These are phyloP conservation scores for Tetropium fuscum DNA, from an alignment of 2,888 invertebrate genomes.

Conservation along the genomic window DNA sequence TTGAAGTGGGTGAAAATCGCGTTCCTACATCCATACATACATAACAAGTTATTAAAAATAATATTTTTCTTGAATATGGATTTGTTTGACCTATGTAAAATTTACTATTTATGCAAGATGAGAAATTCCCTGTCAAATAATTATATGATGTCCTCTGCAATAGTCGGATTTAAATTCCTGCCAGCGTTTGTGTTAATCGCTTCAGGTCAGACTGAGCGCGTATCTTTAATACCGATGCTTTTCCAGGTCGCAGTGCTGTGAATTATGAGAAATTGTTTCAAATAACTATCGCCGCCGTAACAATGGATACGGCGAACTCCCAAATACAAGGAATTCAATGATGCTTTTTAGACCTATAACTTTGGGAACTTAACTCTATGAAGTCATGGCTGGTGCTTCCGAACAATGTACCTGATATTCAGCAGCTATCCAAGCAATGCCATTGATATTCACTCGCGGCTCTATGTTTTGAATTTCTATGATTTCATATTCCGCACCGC, in stretches of 20 bases:
- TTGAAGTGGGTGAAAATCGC: too few species aligned
- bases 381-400: constrained; percentile 41
- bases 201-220: constrained; percentile 3
- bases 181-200: too few species aligned
- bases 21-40: too few species aligned
- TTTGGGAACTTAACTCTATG: constrained; percentile 34
- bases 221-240: constrained; percentile 21
- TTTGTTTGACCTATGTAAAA: too few species aligned
- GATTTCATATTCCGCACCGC: constrained; percentile 9
- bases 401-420: constrained; percentile 41
- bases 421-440: constrained; percentile 41
- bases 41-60: too few species aligned
- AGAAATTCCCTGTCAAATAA: too few species aligned
- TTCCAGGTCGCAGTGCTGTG: constrained; percentile 32
- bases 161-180: too few species aligned
- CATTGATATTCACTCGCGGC: constrained; percentile 37
- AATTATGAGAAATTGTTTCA: constrained; percentile 45
- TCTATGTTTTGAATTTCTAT: constrained; percentile 33
- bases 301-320: constrained; percentile 38
- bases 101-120: too few species aligned
- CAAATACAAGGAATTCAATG: constrained; percentile 33
- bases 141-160: too few species aligned
- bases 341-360: constrained; percentile 32
- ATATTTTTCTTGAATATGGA: too few species aligned
- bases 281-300: constrained; percentile 31